These are phyloP conservation scores for Hyperoplus lanceolatus DNA, from an alignment of 2,797 vertebrate species.

Conservation along the genomic window DNA sequence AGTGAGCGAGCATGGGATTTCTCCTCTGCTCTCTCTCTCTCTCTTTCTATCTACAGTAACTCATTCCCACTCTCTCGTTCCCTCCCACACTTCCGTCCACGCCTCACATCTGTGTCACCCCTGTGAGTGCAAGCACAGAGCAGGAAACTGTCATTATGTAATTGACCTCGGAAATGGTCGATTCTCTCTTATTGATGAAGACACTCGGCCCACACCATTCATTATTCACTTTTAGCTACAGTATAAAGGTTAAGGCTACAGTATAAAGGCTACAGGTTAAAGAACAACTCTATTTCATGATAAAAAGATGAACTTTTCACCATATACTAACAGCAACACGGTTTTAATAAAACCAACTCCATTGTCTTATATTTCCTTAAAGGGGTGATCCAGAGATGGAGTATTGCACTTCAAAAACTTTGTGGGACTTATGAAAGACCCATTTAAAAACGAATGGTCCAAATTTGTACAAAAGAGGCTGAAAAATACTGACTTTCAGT, in stretches of 20 bases:
- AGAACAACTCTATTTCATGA: background rate
- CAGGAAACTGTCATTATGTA: conserved; percentile 48
- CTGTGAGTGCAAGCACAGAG: conserved; percentile 27
- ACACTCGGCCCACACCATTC: background rate
- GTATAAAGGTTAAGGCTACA: no score
- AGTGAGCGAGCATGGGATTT: conserved; percentile 80
- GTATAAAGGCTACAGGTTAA: no score
- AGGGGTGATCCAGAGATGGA: background rate
- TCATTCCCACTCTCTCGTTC: conserved; percentile 45
- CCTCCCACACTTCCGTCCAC: conserved; percentile 73
- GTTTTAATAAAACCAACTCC: background rate
- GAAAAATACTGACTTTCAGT: background rate
- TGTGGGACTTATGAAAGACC: background rate
- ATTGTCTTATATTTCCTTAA: background rate
- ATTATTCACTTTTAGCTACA: background rate
- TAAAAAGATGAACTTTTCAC: background rate
- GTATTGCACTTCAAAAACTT: background rate
- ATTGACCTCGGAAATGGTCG: conserved; percentile 16
- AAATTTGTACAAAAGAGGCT: background rate
- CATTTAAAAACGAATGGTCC: background rate
- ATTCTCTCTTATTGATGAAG: background rate
- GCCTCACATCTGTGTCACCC: conserved; percentile 57
- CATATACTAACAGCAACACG: background rate
- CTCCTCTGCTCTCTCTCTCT: conserved; percentile 63
- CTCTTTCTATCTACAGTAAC: conserved; percentile 43